These are phyloP conservation scores for Aspidiotus rigidus DNA, from an alignment of 2,888 invertebrate genomes.

Conservation along the genomic window DNA sequence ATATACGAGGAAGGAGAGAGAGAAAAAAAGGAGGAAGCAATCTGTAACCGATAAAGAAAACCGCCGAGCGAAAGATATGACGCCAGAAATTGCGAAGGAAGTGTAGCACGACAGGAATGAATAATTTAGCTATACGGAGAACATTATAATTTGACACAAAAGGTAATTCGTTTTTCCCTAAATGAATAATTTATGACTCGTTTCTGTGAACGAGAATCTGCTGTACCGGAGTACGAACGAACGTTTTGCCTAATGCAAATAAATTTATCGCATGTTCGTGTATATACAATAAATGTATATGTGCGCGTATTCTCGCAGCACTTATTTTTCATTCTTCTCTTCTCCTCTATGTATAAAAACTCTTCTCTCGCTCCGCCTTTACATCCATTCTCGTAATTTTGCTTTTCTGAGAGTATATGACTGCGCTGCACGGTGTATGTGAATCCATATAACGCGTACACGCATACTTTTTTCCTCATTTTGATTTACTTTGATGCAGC, in stretches of 20 bases:
- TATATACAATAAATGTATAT: not conserved
- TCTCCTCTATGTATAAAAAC: not conserved
- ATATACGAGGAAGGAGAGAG: too few relatives aligned
- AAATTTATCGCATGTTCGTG: not conserved
- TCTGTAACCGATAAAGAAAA: too few relatives aligned
- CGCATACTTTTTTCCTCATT: too few relatives aligned
- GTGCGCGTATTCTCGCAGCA: not conserved
- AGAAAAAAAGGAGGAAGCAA: too few relatives aligned
- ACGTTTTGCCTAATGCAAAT: conserved; percentile 4
- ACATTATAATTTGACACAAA: conserved; percentile 8
- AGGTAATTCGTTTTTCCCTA: conserved; percentile 15
- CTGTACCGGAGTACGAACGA: not conserved
- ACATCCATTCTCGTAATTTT: not conserved
- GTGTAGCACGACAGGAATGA: not conserved
- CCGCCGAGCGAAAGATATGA: too few relatives aligned
- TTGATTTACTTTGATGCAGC: too few relatives aligned
- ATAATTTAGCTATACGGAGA: not conserved
- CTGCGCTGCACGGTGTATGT: too few relatives aligned
- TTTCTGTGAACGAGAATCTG: conserved; percentile 14
- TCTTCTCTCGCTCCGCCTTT: not conserved
- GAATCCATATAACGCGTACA: too few relatives aligned
- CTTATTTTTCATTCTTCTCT: not conserved
- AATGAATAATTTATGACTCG: conserved; percentile 21
- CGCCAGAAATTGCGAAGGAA: not conserved
- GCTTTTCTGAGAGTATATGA: not conserved